These are phyloP conservation scores for Sarcophaga subvicina DNA, from an alignment of 2,888 invertebrate genomes.

Conservation along the genomic window DNA sequence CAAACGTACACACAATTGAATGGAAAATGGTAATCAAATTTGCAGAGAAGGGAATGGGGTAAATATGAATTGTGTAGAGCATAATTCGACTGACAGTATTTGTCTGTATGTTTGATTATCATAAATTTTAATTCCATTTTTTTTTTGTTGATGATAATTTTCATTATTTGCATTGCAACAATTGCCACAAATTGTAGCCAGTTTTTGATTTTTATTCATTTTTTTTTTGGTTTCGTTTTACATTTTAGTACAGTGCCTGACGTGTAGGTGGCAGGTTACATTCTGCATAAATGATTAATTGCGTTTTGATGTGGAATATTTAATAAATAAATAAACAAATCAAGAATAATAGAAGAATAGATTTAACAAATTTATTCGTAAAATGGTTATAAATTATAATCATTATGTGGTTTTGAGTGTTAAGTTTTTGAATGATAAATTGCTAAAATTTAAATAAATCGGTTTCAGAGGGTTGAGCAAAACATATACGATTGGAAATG, in stretches of 20 bases:
- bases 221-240: conserved; percentile 2
- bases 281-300: conserved; percentile 50
- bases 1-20: conserved; percentile 33
- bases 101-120: conserved; percentile 32
- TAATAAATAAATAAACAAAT: background rate
- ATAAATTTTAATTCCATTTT: conserved; percentile 51
- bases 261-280: conserved; percentile 40
- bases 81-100: conserved; percentile 54
- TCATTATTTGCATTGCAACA: conserved; percentile 43
- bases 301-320: conserved; percentile 37
- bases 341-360: too few relatives aligned
- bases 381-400: too few relatives aligned
- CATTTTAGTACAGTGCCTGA: background rate
- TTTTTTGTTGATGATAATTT: background rate
- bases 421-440: too few relatives aligned
- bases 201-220: conserved; percentile 12
- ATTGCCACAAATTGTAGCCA: conserved; percentile 58
- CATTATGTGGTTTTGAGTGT: too few relatives aligned
- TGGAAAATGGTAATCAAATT: background rate
- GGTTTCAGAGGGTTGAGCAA: too few relatives aligned
- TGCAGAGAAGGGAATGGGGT: background rate
- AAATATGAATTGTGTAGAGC: background rate
- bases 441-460: too few relatives aligned
- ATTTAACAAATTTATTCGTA: too few relatives aligned
- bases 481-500: too few relatives aligned